Evolutionary conservation across 2,888 invertebrate species (phyloP).

Genomic region (Hyppa rectilinea): DNA sequence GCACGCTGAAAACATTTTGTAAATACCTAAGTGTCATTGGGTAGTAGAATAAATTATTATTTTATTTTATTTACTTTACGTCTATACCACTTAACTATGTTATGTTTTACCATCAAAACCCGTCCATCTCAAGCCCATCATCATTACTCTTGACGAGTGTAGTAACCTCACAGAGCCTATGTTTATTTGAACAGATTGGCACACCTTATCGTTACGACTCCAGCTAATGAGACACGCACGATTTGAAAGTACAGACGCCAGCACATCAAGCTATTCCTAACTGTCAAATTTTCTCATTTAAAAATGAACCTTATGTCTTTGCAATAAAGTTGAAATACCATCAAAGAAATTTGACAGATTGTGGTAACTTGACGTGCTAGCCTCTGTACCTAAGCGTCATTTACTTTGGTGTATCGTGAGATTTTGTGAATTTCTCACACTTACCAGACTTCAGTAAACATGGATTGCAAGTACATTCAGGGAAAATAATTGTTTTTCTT

Average conservation of each 20-base stretch:
- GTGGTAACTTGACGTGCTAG: too few species aligned
- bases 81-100: not conserved
- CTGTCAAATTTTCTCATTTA: too few species aligned
- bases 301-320: too few species aligned
- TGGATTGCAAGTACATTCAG: constrained; percentile 1
- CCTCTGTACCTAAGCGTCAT: constrained; percentile 34
- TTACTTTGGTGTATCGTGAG: constrained; percentile 53
- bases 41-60: too few species aligned
- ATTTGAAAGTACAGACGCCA: constrained; percentile 61
- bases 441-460: constrained; percentile 30
- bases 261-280: too few species aligned
- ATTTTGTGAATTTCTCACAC: constrained; percentile 53
- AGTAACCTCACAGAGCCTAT: constrained; percentile 19
- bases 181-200: constrained; percentile 59
- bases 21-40: too few species aligned
- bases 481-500: not conserved
- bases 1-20: too few species aligned
- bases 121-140: constrained; percentile 13
- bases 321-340: too few species aligned
- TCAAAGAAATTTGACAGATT: too few species aligned
- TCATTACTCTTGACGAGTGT: constrained; percentile 8
- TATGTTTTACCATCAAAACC: constrained; percentile 17
- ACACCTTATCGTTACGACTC: constrained; percentile 47
- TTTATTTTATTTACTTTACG: not conserved
- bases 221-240: constrained; percentile 57